These are phyloP conservation scores for Pantelozetes paolii DNA, from an alignment of 2,888 invertebrate species.

Conservation along the genomic window DNA sequence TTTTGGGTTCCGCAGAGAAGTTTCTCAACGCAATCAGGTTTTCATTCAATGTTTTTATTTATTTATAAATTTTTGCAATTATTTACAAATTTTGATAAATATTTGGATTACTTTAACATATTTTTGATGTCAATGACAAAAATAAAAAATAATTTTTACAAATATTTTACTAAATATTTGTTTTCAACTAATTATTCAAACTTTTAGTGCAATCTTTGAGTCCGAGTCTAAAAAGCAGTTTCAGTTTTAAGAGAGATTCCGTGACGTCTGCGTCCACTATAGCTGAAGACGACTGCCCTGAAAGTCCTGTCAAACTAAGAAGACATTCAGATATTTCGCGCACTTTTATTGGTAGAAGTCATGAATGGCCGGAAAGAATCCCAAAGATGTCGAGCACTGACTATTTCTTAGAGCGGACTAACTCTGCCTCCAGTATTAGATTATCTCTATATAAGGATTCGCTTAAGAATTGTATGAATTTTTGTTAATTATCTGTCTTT, in stretches of 20 bases:
- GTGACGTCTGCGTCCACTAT: constrained; percentile 28
- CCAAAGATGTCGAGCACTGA: not conserved
- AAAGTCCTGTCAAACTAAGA: not conserved
- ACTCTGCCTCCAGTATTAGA: not conserved
- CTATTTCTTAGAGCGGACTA: not conserved
- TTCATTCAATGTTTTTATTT: not conserved
- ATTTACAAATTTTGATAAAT: too few species aligned
- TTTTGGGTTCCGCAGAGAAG: constrained; percentile 35
- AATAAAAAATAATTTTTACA: too few species aligned
- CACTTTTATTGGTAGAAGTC: not conserved
- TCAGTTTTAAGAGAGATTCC: constrained; percentile 23
- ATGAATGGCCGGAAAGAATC: constrained; percentile 17
- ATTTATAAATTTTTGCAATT: not conserved
- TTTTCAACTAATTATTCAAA: not conserved
- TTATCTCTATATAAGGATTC: constrained; percentile 23
- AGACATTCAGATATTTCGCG: constrained; percentile 14
- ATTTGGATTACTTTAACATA: too few species aligned
- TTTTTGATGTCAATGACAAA: too few species aligned
- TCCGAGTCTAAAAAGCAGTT: constrained; percentile 23
- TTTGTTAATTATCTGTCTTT: not conserved
- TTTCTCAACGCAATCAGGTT: constrained; percentile 32
- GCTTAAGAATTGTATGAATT: constrained; percentile 1
- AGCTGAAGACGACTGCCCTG: not conserved
- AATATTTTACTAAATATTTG: not conserved
- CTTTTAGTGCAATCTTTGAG: constrained; percentile 6